phyloP scores from a whole-genome alignment of 2,113 vertebrate genomes.

The Semicossyphus pulcher region DNA sequence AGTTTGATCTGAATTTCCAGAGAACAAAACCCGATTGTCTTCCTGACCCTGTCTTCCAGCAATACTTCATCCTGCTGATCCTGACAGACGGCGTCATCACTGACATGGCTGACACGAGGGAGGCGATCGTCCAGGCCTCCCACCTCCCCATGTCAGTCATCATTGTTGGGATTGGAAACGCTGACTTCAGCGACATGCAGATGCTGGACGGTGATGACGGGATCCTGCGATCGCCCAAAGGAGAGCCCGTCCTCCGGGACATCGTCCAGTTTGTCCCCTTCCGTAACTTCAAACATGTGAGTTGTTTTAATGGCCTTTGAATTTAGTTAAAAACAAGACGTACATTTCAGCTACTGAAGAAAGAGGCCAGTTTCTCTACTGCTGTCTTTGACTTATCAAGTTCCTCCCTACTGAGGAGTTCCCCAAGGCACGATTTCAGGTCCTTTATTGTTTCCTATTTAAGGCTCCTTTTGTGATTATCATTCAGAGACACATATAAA shows the following conservation, averaged over 20 bases:
- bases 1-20: too few species aligned
- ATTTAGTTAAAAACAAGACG: too few species aligned
- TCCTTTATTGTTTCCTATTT: neutral
- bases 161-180: slow-evolving; percentile 95
- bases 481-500: too few species aligned
- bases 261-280: slow-evolving; percentile 99
- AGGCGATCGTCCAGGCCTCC: slow-evolving; percentile 97
- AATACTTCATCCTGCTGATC: slow-evolving; percentile 98
- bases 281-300: slow-evolving; percentile 97
- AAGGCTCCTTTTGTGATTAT: too few species aligned
- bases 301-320: too few species aligned
- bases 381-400: too few species aligned
- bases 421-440: neutral
- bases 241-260: slow-evolving; percentile 94
- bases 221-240: slow-evolving; percentile 93
- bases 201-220: slow-evolving; percentile 96
- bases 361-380: too few species aligned
- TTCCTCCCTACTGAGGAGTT: slow-evolving; percentile 4
- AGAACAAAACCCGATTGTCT: neutral
- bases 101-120: slow-evolving; percentile 97
- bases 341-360: too few species aligned
- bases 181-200: slow-evolving; percentile 98
- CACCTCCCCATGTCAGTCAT: slow-evolving; percentile 98
- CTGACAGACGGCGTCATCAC: slow-evolving; percentile 98
- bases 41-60: slow-evolving; percentile 78